Conservation (phyloP, 2,888 invertebrate genomes). For the Steromphala cineraria region DNA sequence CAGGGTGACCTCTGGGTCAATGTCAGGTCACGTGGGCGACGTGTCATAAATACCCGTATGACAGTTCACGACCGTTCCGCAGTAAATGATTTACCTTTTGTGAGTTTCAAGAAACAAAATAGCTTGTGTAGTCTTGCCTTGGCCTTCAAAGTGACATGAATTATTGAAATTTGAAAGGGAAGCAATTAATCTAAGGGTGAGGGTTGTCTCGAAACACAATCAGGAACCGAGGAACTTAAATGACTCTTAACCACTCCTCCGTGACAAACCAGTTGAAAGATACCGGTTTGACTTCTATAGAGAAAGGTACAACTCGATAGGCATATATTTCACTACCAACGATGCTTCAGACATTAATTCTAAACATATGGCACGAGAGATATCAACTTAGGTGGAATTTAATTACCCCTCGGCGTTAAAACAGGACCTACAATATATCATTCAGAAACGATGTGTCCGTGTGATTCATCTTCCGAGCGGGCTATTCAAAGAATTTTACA, state of each 20-base stretch:
- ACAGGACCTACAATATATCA: neutral
- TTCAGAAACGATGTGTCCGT: neutral
- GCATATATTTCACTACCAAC: neutral
- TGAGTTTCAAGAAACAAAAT: neutral
- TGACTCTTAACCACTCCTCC: neutral
- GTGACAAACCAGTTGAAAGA: neutral
- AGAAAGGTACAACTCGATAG: neutral
- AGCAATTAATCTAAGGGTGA: neutral
- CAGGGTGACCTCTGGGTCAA: neutral
- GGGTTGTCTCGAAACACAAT: neutral
- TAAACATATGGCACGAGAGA: neutral
- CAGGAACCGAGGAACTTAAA: neutral
- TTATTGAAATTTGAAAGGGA: constrained; percentile 5
- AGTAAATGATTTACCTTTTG: neutral
- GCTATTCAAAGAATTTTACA: too few relatives aligned
- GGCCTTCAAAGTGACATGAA: neutral
- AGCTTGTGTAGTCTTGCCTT: neutral
- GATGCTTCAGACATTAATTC: neutral
- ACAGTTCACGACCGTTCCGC: neutral
- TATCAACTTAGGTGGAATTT: neutral
- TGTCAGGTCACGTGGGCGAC: neutral
- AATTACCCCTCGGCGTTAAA: neutral
- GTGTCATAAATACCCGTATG: neutral
- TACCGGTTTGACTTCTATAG: neutral
- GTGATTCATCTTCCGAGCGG: neutral